Evolutionary conservation across 2,113 vertebrate genomes (phyloP).

Genomic region (Lanius collurio): DNA sequence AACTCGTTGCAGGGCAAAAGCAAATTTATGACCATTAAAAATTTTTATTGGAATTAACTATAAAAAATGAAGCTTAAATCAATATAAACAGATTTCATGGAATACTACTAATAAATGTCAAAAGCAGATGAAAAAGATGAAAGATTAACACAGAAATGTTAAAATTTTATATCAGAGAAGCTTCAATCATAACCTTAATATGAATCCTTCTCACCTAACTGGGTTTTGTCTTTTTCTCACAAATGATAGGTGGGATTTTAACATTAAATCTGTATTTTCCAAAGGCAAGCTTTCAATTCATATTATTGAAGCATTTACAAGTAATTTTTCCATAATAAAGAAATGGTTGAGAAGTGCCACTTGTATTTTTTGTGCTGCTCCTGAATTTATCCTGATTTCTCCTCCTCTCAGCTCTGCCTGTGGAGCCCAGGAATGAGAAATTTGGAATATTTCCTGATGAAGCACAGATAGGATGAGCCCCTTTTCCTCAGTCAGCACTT

Average conservation of each 20-base stretch:
- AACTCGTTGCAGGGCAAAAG: not conserved
- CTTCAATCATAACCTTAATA: not conserved
- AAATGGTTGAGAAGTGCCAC: not conserved
- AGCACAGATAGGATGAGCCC: not conserved
- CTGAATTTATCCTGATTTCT: not conserved
- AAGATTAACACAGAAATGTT: not conserved
- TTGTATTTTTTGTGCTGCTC: not conserved
- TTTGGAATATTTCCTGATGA: not conserved
- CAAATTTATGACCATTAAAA: not conserved
- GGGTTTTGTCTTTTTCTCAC: not conserved
- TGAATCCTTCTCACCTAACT: not conserved
- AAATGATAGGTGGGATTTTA: not conserved
- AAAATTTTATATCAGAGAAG: not conserved
- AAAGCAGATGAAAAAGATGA: not conserved
- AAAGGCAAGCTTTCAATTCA: not conserved
- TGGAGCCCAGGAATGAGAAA: not conserved
- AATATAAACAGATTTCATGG: not conserved
- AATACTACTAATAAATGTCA: not conserved
- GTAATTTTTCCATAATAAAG: not conserved
- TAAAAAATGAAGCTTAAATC: not conserved
- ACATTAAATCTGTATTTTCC: not conserved
- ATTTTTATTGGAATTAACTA: not conserved
- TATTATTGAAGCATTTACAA: not conserved
- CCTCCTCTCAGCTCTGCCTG: not conserved
- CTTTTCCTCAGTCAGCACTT: not conserved